Conservation (phyloP, 1,140 invertebrate genomes). For the Aradophagus sp. region DNA sequence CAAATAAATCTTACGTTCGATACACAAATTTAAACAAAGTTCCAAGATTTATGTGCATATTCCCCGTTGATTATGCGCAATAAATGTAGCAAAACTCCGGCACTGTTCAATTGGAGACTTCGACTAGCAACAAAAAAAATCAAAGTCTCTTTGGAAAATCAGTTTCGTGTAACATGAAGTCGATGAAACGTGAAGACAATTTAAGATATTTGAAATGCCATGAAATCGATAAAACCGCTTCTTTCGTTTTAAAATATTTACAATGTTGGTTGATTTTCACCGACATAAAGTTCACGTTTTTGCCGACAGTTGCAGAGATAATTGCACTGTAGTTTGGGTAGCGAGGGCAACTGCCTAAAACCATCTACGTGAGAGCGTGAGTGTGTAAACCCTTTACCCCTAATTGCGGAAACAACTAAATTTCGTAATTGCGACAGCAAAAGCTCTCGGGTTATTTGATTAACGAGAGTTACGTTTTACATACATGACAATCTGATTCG, state of each 20-base stretch:
- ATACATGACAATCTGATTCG: constrained; percentile 90
- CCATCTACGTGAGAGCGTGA: constrained; percentile 18
- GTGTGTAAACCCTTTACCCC: constrained; percentile 33
- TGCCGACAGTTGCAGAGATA: constrained; percentile 15
- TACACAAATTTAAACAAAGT: constrained; percentile 20
- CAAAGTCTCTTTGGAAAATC: constrained; percentile 41
- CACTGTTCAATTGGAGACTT: too few relatives aligned
- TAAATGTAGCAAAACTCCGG: too few relatives aligned
- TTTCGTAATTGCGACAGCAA: constrained; percentile 37
- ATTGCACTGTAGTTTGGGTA: constrained; percentile 26
- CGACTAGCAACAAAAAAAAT: too few relatives aligned
- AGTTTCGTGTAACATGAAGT: constrained; percentile 27
- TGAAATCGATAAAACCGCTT: too few relatives aligned
- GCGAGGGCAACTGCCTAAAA: constrained; percentile 8
- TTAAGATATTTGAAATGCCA: not conserved
- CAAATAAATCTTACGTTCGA: constrained; percentile 9
- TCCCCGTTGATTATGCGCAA: constrained; percentile 8
- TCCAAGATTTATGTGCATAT: constrained; percentile 22
- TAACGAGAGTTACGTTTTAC: constrained; percentile 69
- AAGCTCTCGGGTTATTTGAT: constrained; percentile 40
- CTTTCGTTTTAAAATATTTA: too few relatives aligned
- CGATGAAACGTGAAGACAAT: constrained; percentile 29
- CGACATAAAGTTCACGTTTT: constrained; percentile 28
- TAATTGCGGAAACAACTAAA: constrained; percentile 33
- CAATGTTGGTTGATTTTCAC: too few relatives aligned